Percentiles rank a stretch among this genome's conserved stretches.
Conservation (phyloP, 2,797 vertebrate genomes). For the Scleropages formosus region DNA sequence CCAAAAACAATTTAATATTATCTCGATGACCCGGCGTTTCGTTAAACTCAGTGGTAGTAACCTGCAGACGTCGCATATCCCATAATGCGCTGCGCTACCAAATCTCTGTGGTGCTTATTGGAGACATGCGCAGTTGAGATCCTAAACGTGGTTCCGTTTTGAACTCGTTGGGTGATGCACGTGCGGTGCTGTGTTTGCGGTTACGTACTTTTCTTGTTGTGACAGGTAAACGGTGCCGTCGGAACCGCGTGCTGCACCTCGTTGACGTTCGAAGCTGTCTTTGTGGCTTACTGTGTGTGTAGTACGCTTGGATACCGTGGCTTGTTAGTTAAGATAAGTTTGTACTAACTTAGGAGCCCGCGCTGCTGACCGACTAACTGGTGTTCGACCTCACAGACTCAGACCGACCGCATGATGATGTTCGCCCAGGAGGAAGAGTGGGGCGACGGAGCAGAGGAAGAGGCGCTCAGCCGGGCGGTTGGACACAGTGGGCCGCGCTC, state of each 20-base stretch:
- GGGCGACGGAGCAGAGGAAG: conserved; percentile 57
- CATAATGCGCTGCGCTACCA: neutral
- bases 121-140: conserved; percentile 25
- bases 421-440: conserved; percentile 71
- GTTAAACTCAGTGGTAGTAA: no score
- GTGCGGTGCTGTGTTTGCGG: conserved; percentile 2
- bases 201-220: neutral
- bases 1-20: neutral
- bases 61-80: neutral
- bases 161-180: neutral
- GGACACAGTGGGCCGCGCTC: conserved; percentile 10
- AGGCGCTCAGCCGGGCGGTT: conserved; percentile 31
- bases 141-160: neutral
- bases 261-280: no score
- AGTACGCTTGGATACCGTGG: no score
- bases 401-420: no score
- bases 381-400: no score
- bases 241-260: no score
- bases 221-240: neutral
- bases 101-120: conserved; percentile 11
- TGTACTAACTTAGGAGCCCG: no score
- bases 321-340: no score
- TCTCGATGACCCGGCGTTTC: neutral
- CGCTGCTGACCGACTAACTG: no score
- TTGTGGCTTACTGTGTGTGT: no score